A percentile compares a stretch with the other conserved stretches of the same genome.
Conservation (phyloP, 2,888 invertebrate genomes). For the Cosmopolites sordidus region DNA sequence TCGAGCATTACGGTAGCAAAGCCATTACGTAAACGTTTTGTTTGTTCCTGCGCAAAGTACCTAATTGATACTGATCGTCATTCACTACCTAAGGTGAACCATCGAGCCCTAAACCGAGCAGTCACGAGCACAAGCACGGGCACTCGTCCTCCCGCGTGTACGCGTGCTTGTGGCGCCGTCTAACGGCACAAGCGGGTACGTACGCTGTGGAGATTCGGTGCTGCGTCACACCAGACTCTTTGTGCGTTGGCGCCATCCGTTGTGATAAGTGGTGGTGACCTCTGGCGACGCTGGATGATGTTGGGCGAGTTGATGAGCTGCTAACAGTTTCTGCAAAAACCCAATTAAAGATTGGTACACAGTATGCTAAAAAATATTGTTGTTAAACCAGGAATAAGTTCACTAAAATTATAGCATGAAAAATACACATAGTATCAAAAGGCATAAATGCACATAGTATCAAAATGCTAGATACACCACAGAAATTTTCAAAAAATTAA, state of each 20-base stretch:
- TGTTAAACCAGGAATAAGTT: too few species aligned
- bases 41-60: too few species aligned
- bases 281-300: constrained; percentile 10
- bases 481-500: too few species aligned
- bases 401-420: too few species aligned
- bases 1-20: too few species aligned
- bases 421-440: too few species aligned
- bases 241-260: constrained; percentile 26
- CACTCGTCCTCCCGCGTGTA: constrained; percentile 39
- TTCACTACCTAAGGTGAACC: constrained; percentile 45
- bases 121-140: constrained; percentile 49
- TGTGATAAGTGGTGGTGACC: constrained; percentile 12
- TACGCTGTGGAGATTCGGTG: constrained; percentile 48
- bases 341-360: constrained; percentile 8
- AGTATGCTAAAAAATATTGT: too few species aligned
- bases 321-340: constrained; percentile 27
- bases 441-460: too few species aligned
- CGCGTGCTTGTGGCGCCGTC: constrained; percentile 35
- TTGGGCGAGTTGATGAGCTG: constrained; percentile 26
- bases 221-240: constrained; percentile 36
- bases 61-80: constrained; percentile 33
- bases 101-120: constrained; percentile 26
- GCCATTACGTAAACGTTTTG: too few species aligned
- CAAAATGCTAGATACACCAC: too few species aligned
- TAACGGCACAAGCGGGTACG: constrained; percentile 46